A percentile compares a stretch with the other conserved stretches of the same genome.
Conservation (phyloP, 2,113 vertebrate species). For the Centropus bengalensis region DNA sequence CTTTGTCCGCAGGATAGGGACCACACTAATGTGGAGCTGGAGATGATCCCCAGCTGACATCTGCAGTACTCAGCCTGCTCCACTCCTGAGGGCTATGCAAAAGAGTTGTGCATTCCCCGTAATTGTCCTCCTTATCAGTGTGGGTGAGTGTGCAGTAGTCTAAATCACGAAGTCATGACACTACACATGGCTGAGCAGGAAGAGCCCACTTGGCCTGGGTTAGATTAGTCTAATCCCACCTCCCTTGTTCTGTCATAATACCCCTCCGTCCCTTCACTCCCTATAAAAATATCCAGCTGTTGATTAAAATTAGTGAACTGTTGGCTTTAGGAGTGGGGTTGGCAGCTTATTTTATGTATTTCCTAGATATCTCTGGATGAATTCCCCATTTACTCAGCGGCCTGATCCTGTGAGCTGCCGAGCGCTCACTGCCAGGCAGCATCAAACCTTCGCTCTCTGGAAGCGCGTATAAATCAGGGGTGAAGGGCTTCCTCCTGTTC, state of each 20-base stretch:
- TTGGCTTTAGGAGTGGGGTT: constrained; percentile 43
- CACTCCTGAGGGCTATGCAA: neutral
- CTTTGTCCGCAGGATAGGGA: neutral
- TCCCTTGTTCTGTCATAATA: constrained; percentile 73
- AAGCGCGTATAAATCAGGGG: neutral
- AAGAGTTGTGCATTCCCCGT: constrained; percentile 1
- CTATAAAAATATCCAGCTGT: constrained; percentile 73
- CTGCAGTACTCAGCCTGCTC: neutral
- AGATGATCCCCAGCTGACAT: constrained; percentile 50
- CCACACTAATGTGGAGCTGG: neutral
- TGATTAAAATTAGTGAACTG: constrained; percentile 72
- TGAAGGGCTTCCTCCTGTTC: neutral
- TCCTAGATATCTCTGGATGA: constrained; percentile 61
- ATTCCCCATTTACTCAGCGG: constrained; percentile 39
- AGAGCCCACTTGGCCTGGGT: constrained; percentile 67
- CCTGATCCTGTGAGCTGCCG: constrained; percentile 37
- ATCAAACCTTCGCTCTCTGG: neutral
- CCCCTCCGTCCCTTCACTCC: constrained; percentile 67
- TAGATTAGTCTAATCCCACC: constrained; percentile 73
- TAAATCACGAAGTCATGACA: constrained; percentile 70
- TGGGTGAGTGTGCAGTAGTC: constrained; percentile 64
- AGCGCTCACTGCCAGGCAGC: neutral
- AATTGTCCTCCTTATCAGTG: constrained; percentile 70
- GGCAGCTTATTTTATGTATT: constrained; percentile 35
- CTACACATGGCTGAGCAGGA: constrained; percentile 68